Base-by-base conservation (phyloP, 2,888 invertebrate genomes). In the Leucophora obtusa region DNA sequence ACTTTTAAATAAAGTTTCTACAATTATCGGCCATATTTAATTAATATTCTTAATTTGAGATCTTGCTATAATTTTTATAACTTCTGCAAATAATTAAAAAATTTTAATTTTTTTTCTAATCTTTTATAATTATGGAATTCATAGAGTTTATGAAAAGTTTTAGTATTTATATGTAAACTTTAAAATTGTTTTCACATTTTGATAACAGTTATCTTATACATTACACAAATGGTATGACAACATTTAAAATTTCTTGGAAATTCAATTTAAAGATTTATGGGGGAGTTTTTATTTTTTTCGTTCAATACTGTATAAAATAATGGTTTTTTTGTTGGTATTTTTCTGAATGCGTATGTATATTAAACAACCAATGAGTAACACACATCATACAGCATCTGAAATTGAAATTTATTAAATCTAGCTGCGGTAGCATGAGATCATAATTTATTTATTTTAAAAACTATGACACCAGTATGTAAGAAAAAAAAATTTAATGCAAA, bases 191-290 rank as follows among this genome's bases (percentile, higher is more conserved):
- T 21, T 21, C 21, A 21, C 4, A 21, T 21, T 21, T 21, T 21
- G 2, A 21, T 21, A 21, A 28, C 28, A 28, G 3, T 28, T 28
- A 6, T 28, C 21, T 21, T 21, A 21, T 21, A 21, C 4, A 3
- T 21, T 47, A 14, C 8, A 18, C 0, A 63, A 33, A 28, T 51
- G 43, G n/a, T 62, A 62, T 62, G 62, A 62, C 84, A 83, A 82
- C 84, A 84, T 79, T 82, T 75, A 70, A 76, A 70, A 75, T 79
- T 51, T 80, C 60, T 72, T 63, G 21, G 28, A 53, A 60, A 24
- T 60, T 65, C 21, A 72, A 58, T 50, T 58, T 62, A 10, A 62
- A 74, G 66, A 71, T 65, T 76, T 75, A 72, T 79, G 71, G 68
- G 58, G 69, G 75, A 79, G 75, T 79, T 68, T 68, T 60, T 54